These are phyloP conservation scores for Pseudomyrmex gracilis DNA, from an alignment of 1,140 invertebrate species.

Conservation along the genomic window DNA sequence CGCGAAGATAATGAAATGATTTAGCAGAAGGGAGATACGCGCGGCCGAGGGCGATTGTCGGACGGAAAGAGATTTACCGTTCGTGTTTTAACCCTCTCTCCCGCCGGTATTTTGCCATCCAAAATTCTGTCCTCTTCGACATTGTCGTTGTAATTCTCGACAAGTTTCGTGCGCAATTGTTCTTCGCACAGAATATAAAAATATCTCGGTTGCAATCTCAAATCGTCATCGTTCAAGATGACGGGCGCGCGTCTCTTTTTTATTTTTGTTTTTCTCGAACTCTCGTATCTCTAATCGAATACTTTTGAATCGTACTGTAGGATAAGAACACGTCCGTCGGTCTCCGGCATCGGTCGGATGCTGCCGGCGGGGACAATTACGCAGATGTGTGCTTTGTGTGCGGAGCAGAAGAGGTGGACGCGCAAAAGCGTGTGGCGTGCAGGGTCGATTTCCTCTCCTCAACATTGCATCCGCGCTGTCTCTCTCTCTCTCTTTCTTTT, in stretches of 20 bases:
- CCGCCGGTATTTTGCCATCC: not conserved
- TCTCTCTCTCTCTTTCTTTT: too few species aligned
- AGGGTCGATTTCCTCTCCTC: constrained; percentile 63
- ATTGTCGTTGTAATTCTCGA: too few species aligned
- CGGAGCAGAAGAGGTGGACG: constrained; percentile 68
- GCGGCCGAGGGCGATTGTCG: constrained; percentile 46
- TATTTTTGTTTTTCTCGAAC: not conserved
- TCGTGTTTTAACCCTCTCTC: constrained; percentile 27
- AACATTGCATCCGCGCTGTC: not conserved
- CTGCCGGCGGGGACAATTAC: constrained; percentile 86
- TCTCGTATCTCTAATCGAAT: not conserved
- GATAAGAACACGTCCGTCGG: constrained; percentile 67
- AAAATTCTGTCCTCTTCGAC: not conserved
- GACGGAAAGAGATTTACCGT: constrained; percentile 28
- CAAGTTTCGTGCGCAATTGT: not conserved
- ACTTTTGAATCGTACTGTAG: constrained; percentile 70
- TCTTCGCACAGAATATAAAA: not conserved
- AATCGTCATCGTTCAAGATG: not conserved
- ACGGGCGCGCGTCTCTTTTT: not conserved
- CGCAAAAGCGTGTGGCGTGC: constrained; percentile 77
- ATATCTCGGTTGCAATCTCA: not conserved
- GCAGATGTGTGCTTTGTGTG: constrained; percentile 82
- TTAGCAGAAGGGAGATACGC: constrained; percentile 38
- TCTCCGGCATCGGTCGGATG: constrained; percentile 74
- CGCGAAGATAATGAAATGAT: constrained; percentile 56